These are phyloP conservation scores for Suricata suricatta DNA, from an alignment of 2,113 vertebrate genomes.

Conservation along the genomic window DNA sequence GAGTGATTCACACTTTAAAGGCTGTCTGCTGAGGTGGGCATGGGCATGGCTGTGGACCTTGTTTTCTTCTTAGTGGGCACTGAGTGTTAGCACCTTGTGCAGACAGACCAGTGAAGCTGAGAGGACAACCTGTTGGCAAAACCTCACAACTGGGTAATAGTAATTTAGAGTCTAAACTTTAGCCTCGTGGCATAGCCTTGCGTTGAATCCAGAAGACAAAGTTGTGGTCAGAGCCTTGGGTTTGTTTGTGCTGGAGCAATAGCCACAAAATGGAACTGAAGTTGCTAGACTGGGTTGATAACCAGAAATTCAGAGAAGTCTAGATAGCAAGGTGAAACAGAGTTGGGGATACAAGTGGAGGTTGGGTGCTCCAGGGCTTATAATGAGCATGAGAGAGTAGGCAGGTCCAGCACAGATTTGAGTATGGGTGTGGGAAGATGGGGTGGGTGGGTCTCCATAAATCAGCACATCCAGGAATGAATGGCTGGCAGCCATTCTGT, in stretches of 20 bases:
- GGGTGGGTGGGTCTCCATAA: neutral
- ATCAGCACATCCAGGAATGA: neutral
- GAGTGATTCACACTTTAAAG: neutral
- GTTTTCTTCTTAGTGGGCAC: neutral
- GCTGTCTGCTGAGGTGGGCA: neutral
- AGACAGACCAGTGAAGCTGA: neutral
- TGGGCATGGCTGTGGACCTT: neutral
- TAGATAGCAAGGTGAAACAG: neutral
- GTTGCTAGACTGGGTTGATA: neutral
- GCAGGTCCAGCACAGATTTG: neutral
- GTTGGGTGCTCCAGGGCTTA: neutral
- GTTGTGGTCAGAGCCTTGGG: neutral
- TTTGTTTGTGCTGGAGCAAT: neutral
- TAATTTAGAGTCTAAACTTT: neutral
- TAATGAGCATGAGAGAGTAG: neutral
- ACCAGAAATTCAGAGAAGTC: constrained; percentile 11
- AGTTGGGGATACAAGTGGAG: neutral
- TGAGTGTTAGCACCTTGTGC: neutral
- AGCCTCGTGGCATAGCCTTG: neutral
- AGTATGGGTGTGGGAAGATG: neutral
- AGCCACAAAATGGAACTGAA: neutral
- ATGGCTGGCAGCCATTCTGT: neutral
- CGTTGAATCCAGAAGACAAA: neutral
- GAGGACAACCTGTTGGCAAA: neutral
- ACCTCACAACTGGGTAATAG: neutral